These are phyloP conservation scores for Agrilus cyanescens DNA, from an alignment of 2,888 invertebrate genomes.

Conservation along the genomic window DNA sequence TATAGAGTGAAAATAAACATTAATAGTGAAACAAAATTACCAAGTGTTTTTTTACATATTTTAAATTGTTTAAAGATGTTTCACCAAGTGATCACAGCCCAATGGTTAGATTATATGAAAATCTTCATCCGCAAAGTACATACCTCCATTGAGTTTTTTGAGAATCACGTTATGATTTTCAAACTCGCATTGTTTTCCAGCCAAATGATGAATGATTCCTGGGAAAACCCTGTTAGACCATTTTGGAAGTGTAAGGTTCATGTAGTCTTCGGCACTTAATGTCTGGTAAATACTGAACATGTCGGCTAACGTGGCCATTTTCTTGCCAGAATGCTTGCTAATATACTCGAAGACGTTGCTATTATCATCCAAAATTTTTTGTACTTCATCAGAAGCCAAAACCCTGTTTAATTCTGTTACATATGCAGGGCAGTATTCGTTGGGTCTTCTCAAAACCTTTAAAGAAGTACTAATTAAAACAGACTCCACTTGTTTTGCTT, in stretches of 20 bases:
- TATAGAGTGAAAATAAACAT: too few species aligned
- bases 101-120: not conserved
- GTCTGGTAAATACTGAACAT: conserved; percentile 29
- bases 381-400: conserved; percentile 19
- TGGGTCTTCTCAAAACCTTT: conserved; percentile 27
- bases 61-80: too few species aligned
- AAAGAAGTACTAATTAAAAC: conserved; percentile 5
- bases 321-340: conserved; percentile 21
- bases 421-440: conserved; percentile 28
- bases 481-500: too few species aligned
- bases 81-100: too few species aligned
- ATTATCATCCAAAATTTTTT: conserved; percentile 20
- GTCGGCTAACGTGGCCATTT: conserved; percentile 20
- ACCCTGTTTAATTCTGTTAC: conserved; percentile 24
- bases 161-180: conserved; percentile 30
- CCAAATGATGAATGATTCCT: conserved; percentile 26
- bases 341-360: conserved; percentile 22
- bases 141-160: conserved; percentile 37
- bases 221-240: conserved; percentile 34
- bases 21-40: too few species aligned
- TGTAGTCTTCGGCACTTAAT: conserved; percentile 26
- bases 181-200: conserved; percentile 32
- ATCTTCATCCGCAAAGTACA: conserved; percentile 1
- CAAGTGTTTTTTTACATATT: too few species aligned
- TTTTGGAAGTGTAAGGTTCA: conserved; percentile 33